A percentile compares a stretch with the other conserved stretches of the same genome.
Evolutionary conservation across 2,113 vertebrate species (phyloP).

Genomic region (Tichodroma muraria): DNA sequence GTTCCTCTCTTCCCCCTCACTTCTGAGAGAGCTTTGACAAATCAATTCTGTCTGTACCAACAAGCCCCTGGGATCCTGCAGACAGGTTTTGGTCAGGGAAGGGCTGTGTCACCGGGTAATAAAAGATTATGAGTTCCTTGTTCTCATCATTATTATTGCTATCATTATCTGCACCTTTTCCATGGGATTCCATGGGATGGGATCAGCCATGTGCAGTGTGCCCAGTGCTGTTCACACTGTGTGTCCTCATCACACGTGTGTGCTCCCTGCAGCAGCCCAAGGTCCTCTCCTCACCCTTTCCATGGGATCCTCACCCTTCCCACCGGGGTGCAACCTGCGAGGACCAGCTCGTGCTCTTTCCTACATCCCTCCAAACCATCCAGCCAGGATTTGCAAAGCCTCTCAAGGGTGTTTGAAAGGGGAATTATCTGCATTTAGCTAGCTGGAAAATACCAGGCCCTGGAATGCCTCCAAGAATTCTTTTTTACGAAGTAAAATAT

Average conservation of each 20-base stretch:
- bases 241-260: fast-evolving
- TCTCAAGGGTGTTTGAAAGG: not conserved
- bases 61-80: not conserved
- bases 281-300: not conserved
- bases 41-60: not conserved
- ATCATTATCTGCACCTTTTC: not conserved
- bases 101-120: fast-evolving
- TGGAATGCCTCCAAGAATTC: constrained; percentile 45
- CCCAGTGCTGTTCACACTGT: fast-evolving
- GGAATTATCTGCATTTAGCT: constrained; percentile 39
- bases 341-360: not conserved
- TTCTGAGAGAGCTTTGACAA: not conserved
- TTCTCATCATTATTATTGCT: too few species aligned
- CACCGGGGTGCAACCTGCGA: fast-evolving
- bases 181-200: not conserved
- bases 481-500: constrained; percentile 57
- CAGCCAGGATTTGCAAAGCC: not conserved
- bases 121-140: not conserved
- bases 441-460: constrained; percentile 37
- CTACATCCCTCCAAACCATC: not conserved
- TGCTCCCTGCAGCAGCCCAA: not conserved
- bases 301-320: not conserved
- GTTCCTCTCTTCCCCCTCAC: not conserved
- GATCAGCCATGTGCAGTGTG: not conserved
- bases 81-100: not conserved